Evolutionary conservation across 2,113 vertebrate species (phyloP).

Genomic region (Entomyzon cyanotis): DNA sequence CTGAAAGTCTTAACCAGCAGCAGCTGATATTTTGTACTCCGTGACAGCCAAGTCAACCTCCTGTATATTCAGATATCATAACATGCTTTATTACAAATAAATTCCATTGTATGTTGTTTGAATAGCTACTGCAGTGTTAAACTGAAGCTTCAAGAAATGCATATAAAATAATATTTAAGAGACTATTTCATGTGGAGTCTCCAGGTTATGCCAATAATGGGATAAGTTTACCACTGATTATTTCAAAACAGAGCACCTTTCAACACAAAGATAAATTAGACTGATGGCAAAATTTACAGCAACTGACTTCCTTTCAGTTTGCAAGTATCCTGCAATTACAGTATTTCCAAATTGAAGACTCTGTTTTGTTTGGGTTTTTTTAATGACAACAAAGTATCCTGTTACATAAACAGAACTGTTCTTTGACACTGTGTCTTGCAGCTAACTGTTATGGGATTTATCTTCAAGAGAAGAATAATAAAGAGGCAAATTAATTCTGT

Average conservation of each 20-base stretch:
- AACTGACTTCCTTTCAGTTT: not conserved
- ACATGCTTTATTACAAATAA: not conserved
- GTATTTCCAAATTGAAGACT: not conserved
- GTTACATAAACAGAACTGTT: not conserved
- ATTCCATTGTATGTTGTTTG: not conserved
- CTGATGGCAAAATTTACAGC: not conserved
- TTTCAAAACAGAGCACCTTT: not conserved
- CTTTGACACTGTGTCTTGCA: not conserved
- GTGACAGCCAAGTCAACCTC: not conserved
- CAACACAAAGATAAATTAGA: not conserved
- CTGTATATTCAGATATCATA: not conserved
- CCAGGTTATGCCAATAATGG: not conserved
- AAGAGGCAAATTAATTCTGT: slow-evolving; percentile 36
- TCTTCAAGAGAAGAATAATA: slow-evolving; percentile 17
- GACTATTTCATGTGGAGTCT: not conserved
- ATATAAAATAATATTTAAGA: not conserved
- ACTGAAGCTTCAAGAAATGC: not conserved
- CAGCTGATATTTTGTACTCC: not conserved
- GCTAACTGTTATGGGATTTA: not conserved
- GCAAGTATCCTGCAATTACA: not conserved
- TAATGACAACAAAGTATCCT: not conserved
- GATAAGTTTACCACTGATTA: not conserved
- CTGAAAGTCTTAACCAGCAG: not conserved
- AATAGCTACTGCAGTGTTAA: not conserved
- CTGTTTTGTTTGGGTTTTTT: not conserved